A percentile compares a stretch with the other conserved stretches of the same genome.
These are phyloP conservation scores for Sebastes nivosus DNA, from an alignment of 2,797 vertebrate species.

Conservation along the genomic window DNA sequence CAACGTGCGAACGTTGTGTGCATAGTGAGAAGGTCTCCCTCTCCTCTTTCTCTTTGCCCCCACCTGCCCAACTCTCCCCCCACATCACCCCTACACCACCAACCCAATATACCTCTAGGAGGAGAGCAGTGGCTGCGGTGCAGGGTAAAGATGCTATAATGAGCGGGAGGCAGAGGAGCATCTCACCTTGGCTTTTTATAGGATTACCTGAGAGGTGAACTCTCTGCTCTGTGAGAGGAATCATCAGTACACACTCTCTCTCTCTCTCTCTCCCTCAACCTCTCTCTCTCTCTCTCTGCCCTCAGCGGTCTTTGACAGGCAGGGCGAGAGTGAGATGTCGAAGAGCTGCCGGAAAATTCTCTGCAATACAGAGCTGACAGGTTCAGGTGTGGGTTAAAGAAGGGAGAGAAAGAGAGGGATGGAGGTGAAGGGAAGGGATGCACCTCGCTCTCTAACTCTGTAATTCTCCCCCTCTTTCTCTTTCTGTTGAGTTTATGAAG, in stretches of 20 bases:
- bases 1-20: constrained; percentile 88
- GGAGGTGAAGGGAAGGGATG: constrained; percentile 35
- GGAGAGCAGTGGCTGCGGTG: constrained; percentile 68
- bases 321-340: constrained; percentile 82
- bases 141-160: constrained; percentile 83
- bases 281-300: constrained; percentile 46
- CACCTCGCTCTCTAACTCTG: constrained; percentile 42
- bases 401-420: constrained; percentile 54
- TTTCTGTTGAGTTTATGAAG: constrained; percentile 63
- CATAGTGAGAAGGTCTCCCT: constrained; percentile 89
- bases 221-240: constrained; percentile 79
- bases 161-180: constrained; percentile 78
- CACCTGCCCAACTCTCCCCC: constrained; percentile 46
- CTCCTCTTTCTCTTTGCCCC: constrained; percentile 70
- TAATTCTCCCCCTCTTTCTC: constrained; percentile 45
- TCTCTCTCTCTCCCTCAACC: constrained; percentile 23
- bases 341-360: constrained; percentile 75
- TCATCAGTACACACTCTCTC: constrained; percentile 70
- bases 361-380: constrained; percentile 74
- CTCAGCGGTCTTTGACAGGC: constrained; percentile 80
- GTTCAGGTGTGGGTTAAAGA: constrained; percentile 78
- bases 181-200: constrained; percentile 86
- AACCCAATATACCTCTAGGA: constrained; percentile 84
- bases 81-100: constrained; percentile 67
- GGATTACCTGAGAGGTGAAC: constrained; percentile 85